These are phyloP conservation scores for Calameuta idolon DNA, from an alignment of 2,888 invertebrate genomes.

Conservation along the genomic window DNA sequence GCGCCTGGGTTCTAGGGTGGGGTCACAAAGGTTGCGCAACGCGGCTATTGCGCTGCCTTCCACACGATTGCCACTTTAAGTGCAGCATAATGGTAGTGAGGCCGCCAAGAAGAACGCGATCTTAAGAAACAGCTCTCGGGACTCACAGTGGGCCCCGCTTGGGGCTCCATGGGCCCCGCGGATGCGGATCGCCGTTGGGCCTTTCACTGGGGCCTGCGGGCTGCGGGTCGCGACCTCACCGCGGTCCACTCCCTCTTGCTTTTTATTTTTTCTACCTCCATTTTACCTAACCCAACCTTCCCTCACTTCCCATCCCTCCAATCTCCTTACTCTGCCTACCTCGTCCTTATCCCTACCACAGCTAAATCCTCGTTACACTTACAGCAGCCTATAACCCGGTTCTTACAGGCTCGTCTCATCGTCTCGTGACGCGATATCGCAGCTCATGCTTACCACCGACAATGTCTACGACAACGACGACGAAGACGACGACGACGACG, in stretches of 20 bases:
- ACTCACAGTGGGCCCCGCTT: constrained; percentile 32
- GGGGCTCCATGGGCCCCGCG: constrained; percentile 31
- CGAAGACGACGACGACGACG: constrained; percentile 7
- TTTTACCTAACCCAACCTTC: constrained; percentile 18
- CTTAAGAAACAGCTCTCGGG: constrained; percentile 54
- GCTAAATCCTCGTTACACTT: constrained; percentile 58
- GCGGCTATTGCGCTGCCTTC: constrained; percentile 42
- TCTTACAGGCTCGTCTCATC: constrained; percentile 5
- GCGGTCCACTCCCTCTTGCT: constrained; percentile 61
- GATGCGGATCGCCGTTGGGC: constrained; percentile 62
- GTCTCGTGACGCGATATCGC: constrained; percentile 27
- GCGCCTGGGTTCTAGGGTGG: constrained; percentile 36
- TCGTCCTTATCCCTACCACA: constrained; percentile 19
- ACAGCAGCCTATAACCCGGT: constrained; percentile 30
- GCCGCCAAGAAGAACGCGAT: constrained; percentile 53
- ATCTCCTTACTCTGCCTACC: constrained; percentile 17
- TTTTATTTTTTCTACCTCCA: constrained; percentile 42
- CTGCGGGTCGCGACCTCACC: constrained; percentile 66
- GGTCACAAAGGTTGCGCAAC: constrained; percentile 54
- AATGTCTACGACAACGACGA: constrained; percentile 42
- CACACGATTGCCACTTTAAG: constrained; percentile 58
- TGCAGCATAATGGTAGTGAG: constrained; percentile 53
- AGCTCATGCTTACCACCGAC: neutral
- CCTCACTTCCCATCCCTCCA: constrained; percentile 31
- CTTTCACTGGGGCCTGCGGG: constrained; percentile 63